These are phyloP conservation scores for Carollia perspicillata DNA, from an alignment of 2,113 vertebrate genomes.

Conservation along the genomic window DNA sequence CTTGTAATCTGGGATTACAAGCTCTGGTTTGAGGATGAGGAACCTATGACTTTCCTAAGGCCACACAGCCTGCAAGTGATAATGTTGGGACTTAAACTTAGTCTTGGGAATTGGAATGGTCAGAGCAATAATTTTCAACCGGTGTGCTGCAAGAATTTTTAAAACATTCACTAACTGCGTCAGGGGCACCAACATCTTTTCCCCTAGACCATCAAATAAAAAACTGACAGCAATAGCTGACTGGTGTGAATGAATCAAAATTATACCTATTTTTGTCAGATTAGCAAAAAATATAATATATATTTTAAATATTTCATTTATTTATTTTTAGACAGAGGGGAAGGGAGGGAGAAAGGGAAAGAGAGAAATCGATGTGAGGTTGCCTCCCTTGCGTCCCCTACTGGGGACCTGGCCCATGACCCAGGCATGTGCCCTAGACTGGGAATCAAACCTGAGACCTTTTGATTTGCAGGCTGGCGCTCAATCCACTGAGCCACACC, in stretches of 20 bases:
- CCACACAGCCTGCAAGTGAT: not conserved
- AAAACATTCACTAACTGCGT: not conserved
- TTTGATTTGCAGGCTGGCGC: too few species aligned
- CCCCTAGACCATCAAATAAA: not conserved
- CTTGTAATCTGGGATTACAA: conserved; percentile 61
- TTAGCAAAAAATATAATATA: not conserved
- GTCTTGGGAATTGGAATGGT: not conserved
- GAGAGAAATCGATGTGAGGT: too few species aligned
- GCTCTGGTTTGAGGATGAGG: conserved; percentile 35
- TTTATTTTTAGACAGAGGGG: too few species aligned
- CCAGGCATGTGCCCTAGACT: too few species aligned
- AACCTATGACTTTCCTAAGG: conserved; percentile 18
- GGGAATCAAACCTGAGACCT: too few species aligned
- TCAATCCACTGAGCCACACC: too few species aligned
- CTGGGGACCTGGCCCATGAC: too few species aligned
- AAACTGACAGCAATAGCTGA: not conserved
- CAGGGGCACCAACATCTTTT: not conserved
- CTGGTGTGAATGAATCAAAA: not conserved
- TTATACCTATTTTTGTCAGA: not conserved
- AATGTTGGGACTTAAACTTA: not conserved
- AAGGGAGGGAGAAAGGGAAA: too few species aligned
- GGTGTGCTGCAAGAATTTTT: not conserved
- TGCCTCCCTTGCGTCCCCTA: too few species aligned
- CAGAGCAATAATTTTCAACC: not conserved
- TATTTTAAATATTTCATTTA: not conserved